Evolutionary conservation across 1,140 invertebrate genomes (phyloP).

Genomic region (Nixonia krombeini): DNA sequence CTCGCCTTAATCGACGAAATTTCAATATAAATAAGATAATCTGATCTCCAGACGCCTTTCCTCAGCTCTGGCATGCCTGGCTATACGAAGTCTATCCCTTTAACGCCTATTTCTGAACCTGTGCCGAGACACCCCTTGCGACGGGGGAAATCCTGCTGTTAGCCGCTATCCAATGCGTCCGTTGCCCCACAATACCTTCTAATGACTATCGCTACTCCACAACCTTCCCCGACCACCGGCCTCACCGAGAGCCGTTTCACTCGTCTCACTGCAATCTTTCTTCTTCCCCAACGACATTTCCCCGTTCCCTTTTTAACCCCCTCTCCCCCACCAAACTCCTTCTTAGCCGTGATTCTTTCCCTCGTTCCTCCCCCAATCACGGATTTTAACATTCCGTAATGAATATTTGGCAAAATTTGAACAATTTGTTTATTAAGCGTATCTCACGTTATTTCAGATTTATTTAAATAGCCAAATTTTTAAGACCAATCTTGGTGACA

Average conservation of each 20-base stretch:
- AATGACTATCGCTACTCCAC: slow-evolving; percentile 56
- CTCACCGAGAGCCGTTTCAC: slow-evolving; percentile 25
- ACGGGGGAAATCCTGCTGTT: slow-evolving; percentile 44
- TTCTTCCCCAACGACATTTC: slow-evolving; percentile 13
- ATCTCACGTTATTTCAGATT: too few species aligned
- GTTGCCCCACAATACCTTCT: slow-evolving; percentile 62
- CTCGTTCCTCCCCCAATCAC: too few species aligned
- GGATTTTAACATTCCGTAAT: too few species aligned
- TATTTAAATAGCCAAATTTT: too few species aligned
- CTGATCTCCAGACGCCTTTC: too few species aligned
- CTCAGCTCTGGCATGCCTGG: too few species aligned
- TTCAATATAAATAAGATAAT: too few species aligned
- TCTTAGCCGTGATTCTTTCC: slow-evolving; percentile 13
- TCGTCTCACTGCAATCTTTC: slow-evolving; percentile 26
- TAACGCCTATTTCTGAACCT: slow-evolving; percentile 38
- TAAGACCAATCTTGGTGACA: too few species aligned
- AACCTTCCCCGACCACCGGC: slow-evolving; percentile 29
- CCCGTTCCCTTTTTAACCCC: slow-evolving; percentile 18
- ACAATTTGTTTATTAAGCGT: too few species aligned
- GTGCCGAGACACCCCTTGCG: slow-evolving; percentile 30
- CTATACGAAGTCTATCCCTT: slow-evolving; percentile 37
- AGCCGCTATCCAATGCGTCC: slow-evolving; percentile 40
- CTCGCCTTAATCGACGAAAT: too few species aligned
- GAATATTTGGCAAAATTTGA: too few species aligned
- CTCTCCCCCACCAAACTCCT: slow-evolving; percentile 11